Percentiles rank a stretch among this genome's conserved stretches.
These are phyloP conservation scores for Eueremaeus valkanovi DNA, from an alignment of 2,888 invertebrate species.

Conservation along the genomic window DNA sequence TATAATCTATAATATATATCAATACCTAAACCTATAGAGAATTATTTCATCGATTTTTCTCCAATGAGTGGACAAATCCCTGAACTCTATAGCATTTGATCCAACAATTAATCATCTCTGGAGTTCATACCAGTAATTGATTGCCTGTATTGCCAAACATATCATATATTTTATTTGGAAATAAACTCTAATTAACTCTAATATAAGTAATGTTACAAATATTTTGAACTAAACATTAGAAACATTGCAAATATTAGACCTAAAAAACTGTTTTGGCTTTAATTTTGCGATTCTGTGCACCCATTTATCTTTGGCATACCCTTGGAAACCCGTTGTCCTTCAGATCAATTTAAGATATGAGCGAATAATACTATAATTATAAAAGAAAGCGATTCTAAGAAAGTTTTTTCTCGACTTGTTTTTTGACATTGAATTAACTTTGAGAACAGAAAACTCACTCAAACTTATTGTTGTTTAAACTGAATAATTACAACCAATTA, in stretches of 20 bases:
- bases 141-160: not conserved
- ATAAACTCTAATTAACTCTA: slow-evolving; percentile 2
- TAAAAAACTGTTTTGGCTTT: not conserved
- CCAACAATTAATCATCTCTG: not conserved
- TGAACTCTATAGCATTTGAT: not conserved
- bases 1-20: not conserved
- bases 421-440: slow-evolving; percentile 27
- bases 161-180: not conserved
- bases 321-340: slow-evolving; percentile 19
- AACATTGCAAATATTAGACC: not conserved
- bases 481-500: no score
- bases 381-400: not conserved
- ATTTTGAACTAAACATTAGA: not conserved
- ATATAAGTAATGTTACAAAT: not conserved
- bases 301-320: not conserved
- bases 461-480: no score
- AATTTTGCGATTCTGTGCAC: slow-evolving; percentile 1
- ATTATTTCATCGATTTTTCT: not conserved
- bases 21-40: not conserved
- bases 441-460: not conserved
- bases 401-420: not conserved
- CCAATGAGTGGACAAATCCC: not conserved
- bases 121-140: not conserved
- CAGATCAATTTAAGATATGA: not conserved
- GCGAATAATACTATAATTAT: slow-evolving; percentile 4